These are phyloP conservation scores for Vannuccia rotundouncinata DNA, from an alignment of 2,888 invertebrate species.

Conservation along the genomic window DNA sequence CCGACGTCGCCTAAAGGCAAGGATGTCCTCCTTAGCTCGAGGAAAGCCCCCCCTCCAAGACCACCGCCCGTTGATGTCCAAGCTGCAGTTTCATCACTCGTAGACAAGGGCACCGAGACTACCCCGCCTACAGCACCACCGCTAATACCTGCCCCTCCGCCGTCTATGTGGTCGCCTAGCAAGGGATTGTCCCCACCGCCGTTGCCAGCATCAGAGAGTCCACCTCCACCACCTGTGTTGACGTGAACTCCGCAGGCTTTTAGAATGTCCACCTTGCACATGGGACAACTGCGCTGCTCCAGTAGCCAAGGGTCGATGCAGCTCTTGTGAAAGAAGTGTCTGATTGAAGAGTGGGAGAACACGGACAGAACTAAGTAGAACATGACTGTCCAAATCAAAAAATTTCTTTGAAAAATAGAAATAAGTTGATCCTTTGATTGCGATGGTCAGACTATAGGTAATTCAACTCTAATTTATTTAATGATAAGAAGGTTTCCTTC, in stretches of 20 bases:
- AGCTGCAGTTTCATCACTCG: background rate
- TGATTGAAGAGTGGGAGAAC: slow-evolving; percentile 56
- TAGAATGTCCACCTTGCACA: slow-evolving; percentile 92
- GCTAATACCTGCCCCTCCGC: background rate
- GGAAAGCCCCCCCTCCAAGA: background rate
- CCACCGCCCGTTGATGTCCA: background rate
- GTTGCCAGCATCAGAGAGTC: background rate
- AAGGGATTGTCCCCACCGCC: too few species aligned
- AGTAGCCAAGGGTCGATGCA: slow-evolving; percentile 93
- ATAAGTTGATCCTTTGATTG: too few species aligned
- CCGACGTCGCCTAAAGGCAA: background rate
- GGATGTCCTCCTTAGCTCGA: background rate
- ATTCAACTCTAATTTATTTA: too few species aligned
- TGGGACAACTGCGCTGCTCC: slow-evolving; percentile 87
- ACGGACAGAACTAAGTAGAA: too few species aligned
- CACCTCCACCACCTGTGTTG: background rate
- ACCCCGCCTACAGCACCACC: background rate
- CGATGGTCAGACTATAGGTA: too few species aligned
- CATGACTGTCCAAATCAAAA: too few species aligned
- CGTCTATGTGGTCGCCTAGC: too few species aligned
- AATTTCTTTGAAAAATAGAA: too few species aligned
- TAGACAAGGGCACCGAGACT: background rate
- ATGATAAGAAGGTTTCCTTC: too few species aligned
- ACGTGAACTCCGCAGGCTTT: slow-evolving; percentile 61
- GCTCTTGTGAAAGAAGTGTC: slow-evolving; percentile 86